phyloP scores from a whole-genome alignment of 2,888 invertebrate species.

The Plagodis pulveraria region DNA sequence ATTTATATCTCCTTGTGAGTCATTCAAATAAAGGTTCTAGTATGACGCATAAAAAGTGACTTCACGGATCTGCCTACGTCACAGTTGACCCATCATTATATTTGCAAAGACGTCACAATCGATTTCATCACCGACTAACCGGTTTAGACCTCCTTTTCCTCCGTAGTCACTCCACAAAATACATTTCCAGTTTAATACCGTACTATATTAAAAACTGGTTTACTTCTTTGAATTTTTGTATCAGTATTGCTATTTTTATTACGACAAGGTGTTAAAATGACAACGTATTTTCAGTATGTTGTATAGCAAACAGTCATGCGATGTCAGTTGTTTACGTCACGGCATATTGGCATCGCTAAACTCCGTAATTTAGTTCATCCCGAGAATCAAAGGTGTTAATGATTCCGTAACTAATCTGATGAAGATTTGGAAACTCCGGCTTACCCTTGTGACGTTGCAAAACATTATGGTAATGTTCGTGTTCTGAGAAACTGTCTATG shows the following conservation, averaged over 20 bases:
- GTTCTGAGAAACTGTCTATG: slow-evolving; percentile 5
- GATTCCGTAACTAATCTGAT: slow-evolving; percentile 10
- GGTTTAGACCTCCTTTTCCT: slow-evolving; percentile 21
- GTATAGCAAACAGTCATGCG: slow-evolving; percentile 3
- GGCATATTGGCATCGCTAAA: slow-evolving; percentile 2
- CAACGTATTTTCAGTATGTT: background rate
- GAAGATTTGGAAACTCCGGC: slow-evolving; percentile 13
- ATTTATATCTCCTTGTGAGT: background rate
- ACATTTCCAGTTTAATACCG: background rate
- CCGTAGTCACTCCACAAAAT: background rate
- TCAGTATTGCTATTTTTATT: background rate
- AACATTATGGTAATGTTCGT: background rate
- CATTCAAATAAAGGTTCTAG: slow-evolving; percentile 1
- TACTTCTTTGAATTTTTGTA: background rate
- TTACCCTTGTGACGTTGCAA: slow-evolving; percentile 1
- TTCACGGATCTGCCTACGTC: slow-evolving; percentile 12
- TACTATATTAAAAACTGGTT: background rate
- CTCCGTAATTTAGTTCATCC: slow-evolving; percentile 15
- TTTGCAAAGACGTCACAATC: slow-evolving; percentile 23
- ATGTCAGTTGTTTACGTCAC: slow-evolving; percentile 10
- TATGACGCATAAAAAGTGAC: slow-evolving; percentile 12
- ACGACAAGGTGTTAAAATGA: slow-evolving; percentile 5
- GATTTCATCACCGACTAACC: slow-evolving; percentile 28
- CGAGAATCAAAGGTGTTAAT: slow-evolving; percentile 8
- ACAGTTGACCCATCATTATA: slow-evolving; percentile 7